These are phyloP conservation scores for Miniopterus natalensis DNA, from an alignment of 2,113 vertebrate genomes.

Conservation along the genomic window DNA sequence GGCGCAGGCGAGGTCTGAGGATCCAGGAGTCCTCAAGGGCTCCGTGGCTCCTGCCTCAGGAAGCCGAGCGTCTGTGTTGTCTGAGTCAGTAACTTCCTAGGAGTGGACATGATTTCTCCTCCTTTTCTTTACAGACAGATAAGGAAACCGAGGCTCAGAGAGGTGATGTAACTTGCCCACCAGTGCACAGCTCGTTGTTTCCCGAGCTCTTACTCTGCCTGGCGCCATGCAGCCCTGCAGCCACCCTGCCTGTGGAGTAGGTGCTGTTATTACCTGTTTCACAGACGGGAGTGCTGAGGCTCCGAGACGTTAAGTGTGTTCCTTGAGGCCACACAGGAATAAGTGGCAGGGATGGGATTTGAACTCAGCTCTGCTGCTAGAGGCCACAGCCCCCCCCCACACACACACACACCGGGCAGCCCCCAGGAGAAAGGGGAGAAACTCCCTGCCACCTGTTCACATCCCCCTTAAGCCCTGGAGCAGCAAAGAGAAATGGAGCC, in stretches of 20 bases:
- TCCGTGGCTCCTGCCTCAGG: not conserved
- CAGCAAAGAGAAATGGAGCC: conserved; percentile 2
- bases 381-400: not conserved
- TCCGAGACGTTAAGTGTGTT: not conserved
- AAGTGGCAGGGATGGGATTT: not conserved
- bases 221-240: not conserved
- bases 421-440: not conserved
- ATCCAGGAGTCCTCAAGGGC: not conserved
- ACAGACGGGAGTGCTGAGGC: not conserved
- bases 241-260: too few relatives aligned
- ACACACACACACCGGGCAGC: not conserved
- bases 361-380: not conserved
- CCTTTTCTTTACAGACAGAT: not conserved
- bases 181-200: not conserved
- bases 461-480: conserved; percentile 29
- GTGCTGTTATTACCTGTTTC: not conserved
- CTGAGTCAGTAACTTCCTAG: not conserved
- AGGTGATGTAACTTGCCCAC: not conserved
- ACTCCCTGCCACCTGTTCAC: not conserved
- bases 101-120: not conserved
- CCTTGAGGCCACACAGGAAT: not conserved
- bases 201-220: not conserved
- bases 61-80: not conserved
- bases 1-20: too few relatives aligned
- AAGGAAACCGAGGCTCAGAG: not conserved